A percentile compares a stretch with the other conserved stretches of the same genome.
Conservation (phyloP, 1,140 invertebrate genomes). For the Drosophila prosaltans region DNA sequence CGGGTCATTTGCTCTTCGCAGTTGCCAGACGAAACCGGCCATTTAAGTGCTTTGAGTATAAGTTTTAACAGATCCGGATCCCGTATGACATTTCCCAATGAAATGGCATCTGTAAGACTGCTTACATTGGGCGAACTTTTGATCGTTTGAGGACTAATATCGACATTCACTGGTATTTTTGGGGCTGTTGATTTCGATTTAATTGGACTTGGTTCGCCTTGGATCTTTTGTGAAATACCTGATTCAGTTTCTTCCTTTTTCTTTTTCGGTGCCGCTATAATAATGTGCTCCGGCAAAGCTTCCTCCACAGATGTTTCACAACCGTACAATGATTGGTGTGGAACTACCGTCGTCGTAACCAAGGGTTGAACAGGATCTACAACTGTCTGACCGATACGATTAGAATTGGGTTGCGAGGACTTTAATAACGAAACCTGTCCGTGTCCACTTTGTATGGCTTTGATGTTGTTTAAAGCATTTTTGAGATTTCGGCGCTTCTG, state of each 20-base stretch:
- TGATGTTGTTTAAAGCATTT: constrained; percentile 68
- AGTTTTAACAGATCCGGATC: constrained; percentile 78
- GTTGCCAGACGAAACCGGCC: constrained; percentile 66
- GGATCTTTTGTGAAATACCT: constrained; percentile 18
- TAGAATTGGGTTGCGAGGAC: constrained; percentile 45
- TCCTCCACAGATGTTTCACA: constrained; percentile 63
- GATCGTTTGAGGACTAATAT: constrained; percentile 13
- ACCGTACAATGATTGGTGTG: constrained; percentile 50
- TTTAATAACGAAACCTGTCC: constrained; percentile 75
- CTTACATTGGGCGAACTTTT: constrained; percentile 44
- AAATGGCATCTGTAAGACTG: constrained; percentile 67
- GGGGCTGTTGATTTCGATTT: constrained; percentile 13
- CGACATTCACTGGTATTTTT: neutral
- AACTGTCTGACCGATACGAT: neutral
- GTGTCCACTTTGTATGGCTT: constrained; percentile 65
- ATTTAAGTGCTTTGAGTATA: constrained; percentile 78
- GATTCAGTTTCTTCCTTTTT: constrained; percentile 51
- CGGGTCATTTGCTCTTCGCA: constrained; percentile 71
- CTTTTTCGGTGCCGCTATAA: constrained; percentile 76
- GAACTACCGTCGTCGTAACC: constrained; percentile 62
- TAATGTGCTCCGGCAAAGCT: constrained; percentile 70
- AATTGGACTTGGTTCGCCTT: constrained; percentile 3
- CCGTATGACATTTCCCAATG: constrained; percentile 72
- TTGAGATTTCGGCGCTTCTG: constrained; percentile 76
- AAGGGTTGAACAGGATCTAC: constrained; percentile 39